Evolutionary conservation across 2,113 vertebrate genomes (phyloP).

Genomic region (Camarhynchus parvulus): DNA sequence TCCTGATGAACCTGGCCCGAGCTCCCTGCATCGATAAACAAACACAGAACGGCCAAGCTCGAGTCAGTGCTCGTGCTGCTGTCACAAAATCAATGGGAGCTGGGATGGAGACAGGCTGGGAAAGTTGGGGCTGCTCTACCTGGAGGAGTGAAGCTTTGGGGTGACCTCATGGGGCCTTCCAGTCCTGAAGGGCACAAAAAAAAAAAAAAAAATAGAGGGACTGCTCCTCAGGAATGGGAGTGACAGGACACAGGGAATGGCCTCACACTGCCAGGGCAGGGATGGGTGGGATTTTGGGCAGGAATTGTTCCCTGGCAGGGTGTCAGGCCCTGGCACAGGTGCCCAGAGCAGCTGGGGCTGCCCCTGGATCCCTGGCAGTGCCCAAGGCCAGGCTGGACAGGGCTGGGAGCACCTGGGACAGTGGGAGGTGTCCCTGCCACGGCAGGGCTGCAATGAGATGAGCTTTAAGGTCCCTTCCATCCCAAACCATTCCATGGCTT

Average conservation of each 20-base stretch:
- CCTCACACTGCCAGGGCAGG: neutral
- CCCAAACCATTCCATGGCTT: neutral
- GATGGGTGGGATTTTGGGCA: accelerated
- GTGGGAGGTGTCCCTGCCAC: neutral
- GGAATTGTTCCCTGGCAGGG: accelerated
- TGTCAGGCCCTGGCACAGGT: neutral
- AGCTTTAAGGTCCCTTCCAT: neutral
- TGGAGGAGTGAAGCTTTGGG: neutral
- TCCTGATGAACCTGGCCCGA: neutral
- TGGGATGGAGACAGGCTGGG: neutral
- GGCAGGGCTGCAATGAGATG: too few species aligned
- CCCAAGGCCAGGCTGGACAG: accelerated
- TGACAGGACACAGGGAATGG: neutral
- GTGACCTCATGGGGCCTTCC: neutral
- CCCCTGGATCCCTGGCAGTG: neutral
- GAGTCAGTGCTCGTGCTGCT: neutral
- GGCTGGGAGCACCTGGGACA: accelerated
- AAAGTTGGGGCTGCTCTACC: accelerated
- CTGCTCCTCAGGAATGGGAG: neutral
- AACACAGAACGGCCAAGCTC: neutral
- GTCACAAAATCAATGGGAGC: neutral
- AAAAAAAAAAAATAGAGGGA: too few species aligned
- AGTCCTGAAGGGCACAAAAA: neutral
- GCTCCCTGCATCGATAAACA: neutral
- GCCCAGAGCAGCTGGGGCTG: neutral